Conservation (phyloP, 2,797 vertebrate genomes). For the Thalassophryne amazonica region DNA sequence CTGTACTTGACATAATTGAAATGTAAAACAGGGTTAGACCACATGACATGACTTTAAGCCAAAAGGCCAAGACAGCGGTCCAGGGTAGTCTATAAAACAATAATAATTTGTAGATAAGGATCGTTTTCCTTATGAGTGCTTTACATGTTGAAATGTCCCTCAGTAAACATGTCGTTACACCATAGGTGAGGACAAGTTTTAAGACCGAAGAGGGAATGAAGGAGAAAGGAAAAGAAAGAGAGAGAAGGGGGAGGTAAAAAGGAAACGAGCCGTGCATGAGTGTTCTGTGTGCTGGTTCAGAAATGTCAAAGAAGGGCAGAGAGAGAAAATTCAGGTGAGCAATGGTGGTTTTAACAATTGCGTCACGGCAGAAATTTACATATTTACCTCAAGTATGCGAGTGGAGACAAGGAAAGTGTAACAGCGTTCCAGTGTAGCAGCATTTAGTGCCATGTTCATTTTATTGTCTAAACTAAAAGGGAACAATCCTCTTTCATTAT, state of each 20-base stretch:
- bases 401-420: constrained; percentile 5
- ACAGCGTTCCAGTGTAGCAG: not conserved
- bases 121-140: constrained; percentile 32
- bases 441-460: no score
- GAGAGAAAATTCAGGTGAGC: not conserved
- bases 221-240: not conserved
- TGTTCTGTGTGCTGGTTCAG: constrained; percentile 1
- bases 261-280: no score
- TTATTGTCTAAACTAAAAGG: no score
- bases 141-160: constrained; percentile 44
- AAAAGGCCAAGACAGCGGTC: constrained; percentile 36
- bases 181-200: no score
- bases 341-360: not conserved
- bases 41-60: constrained; percentile 5
- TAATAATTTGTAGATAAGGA: constrained; percentile 45
- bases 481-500: no score
- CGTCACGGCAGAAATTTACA: not conserved
- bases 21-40: constrained; percentile 14
- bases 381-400: not conserved
- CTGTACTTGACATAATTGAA: constrained; percentile 15
- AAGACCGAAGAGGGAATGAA: no score
- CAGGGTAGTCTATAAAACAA: constrained; percentile 46
- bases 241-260: no score
- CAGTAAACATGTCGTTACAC: constrained; percentile 35
- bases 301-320: not conserved